These are phyloP conservation scores for Odontocerum albicorne DNA, from an alignment of 2,888 invertebrate species.

Conservation along the genomic window DNA sequence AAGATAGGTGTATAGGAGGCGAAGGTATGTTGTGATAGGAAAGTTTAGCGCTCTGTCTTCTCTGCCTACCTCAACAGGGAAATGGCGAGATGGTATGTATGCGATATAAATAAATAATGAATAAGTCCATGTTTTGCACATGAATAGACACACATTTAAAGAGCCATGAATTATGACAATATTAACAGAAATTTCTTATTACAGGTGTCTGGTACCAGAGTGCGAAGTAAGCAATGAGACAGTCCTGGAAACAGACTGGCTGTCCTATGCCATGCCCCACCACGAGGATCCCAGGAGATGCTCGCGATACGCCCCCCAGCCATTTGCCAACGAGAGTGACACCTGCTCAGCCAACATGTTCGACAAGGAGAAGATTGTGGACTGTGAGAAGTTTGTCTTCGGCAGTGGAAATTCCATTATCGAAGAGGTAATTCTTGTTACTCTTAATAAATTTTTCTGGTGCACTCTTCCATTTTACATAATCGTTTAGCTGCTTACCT, in stretches of 20 bases:
- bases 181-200: constrained; percentile 30
- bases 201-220: constrained; percentile 52
- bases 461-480: no score
- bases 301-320: constrained; percentile 40
- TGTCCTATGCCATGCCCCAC: constrained; percentile 47
- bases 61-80: no score
- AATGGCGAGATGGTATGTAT: no score
- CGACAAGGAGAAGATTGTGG: constrained; percentile 41
- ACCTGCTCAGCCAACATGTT: constrained; percentile 45
- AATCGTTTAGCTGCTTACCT: no score
- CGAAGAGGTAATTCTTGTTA: constrained; percentile 43
- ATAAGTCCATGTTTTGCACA: no score
- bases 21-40: no score
- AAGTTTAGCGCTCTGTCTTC: no score
- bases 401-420: constrained; percentile 48
- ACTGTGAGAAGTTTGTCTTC: constrained; percentile 48
- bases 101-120: no score
- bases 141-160: not conserved
- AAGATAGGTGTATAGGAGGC: no score
- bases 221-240: constrained; percentile 46
- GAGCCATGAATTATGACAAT: not conserved
- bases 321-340: constrained; percentile 8
- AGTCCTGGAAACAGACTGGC: constrained; percentile 45
- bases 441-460: no score
- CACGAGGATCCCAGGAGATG: constrained; percentile 42